These are phyloP conservation scores for Mirza zaza DNA, from an alignment of 2,113 vertebrate species.

Conservation along the genomic window DNA sequence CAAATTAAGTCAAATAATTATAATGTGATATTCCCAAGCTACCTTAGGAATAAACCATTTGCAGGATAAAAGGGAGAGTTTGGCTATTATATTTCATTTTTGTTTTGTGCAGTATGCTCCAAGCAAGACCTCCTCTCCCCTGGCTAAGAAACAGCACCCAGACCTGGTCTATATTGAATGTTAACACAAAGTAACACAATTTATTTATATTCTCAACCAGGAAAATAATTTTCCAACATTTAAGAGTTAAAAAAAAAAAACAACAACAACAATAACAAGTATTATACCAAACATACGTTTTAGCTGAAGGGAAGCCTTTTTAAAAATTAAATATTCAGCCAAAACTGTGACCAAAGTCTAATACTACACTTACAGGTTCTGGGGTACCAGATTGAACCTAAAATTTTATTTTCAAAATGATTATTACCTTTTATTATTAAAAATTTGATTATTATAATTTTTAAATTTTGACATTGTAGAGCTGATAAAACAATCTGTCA, in stretches of 20 bases:
- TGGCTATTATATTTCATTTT: neutral
- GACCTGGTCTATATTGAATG: neutral
- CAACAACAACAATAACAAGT: neutral
- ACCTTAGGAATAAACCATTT: neutral
- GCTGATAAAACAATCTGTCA: neutral
- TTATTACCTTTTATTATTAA: neutral
- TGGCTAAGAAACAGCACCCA: neutral
- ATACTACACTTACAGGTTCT: neutral
- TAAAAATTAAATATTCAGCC: neutral
- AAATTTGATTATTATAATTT: neutral
- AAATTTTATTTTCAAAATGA: neutral
- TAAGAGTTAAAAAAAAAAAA: neutral
- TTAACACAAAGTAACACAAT: neutral
- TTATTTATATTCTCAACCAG: neutral
- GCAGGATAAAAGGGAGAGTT: neutral
- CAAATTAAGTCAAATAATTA: neutral
- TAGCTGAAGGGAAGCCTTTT: neutral
- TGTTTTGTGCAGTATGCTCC: neutral
- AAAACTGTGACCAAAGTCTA: neutral
- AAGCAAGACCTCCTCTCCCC: neutral
- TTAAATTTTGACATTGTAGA: neutral
- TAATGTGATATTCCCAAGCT: neutral
- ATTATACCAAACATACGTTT: neutral
- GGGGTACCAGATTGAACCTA: neutral
- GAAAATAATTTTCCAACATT: neutral